Evolutionary conservation across 2,888 invertebrate genomes (phyloP).

Genomic region (Agrotis puta): DNA sequence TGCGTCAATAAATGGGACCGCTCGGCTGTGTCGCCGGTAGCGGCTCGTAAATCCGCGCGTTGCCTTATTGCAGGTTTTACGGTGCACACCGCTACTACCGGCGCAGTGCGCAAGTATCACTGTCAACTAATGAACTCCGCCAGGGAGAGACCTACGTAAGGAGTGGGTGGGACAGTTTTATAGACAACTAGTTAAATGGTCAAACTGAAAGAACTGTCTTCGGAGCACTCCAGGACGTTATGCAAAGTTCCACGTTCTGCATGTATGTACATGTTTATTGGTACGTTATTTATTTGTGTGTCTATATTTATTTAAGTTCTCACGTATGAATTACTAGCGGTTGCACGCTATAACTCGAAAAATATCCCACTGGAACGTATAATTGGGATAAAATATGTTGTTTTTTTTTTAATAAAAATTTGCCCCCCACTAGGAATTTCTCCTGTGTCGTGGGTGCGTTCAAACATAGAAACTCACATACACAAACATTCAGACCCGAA

Average conservation of each 20-base stretch:
- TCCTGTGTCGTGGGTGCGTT: too few species aligned
- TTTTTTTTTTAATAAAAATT: too few species aligned
- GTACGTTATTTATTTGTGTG: neutral
- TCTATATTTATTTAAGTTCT: neutral
- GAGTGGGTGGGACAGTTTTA: neutral
- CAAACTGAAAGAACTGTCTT: neutral
- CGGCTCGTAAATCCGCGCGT: constrained; percentile 56
- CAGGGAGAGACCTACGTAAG: neutral
- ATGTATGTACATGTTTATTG: neutral
- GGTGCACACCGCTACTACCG: constrained; percentile 42
- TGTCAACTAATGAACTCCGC: constrained; percentile 50
- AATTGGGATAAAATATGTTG: too few species aligned
- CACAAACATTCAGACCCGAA: too few species aligned
- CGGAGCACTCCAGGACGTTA: neutral
- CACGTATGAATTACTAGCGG: too few species aligned
- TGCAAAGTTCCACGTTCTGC: neutral
- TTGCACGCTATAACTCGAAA: too few species aligned
- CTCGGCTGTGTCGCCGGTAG: neutral
- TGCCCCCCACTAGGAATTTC: too few species aligned
- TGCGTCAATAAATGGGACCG: constrained; percentile 18
- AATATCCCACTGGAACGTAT: too few species aligned
- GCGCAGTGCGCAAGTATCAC: constrained; percentile 1
- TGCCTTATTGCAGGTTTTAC: constrained; percentile 62
- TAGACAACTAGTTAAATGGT: neutral
- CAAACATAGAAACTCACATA: too few species aligned